phyloP scores from a whole-genome alignment of 1,140 invertebrate species.

The Nasonia longicornis region DNA sequence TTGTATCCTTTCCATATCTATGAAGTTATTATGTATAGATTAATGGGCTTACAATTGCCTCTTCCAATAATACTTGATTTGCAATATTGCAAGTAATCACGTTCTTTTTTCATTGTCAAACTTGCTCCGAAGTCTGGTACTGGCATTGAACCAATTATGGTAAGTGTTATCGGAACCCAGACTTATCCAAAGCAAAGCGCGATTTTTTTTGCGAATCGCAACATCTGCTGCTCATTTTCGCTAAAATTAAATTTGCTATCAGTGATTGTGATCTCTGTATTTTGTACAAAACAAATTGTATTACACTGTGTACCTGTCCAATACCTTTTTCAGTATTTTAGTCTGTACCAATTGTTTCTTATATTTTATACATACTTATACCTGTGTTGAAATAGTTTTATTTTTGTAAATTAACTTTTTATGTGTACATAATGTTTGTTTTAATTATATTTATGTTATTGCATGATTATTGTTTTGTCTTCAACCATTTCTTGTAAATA shows the following conservation, averaged over 20 bases:
- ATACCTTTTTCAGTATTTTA: slow-evolving; percentile 1
- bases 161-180: slow-evolving; percentile 75
- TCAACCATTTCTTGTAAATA: slow-evolving; percentile 18
- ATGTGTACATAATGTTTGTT: not conserved
- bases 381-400: not conserved
- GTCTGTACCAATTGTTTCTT: slow-evolving; percentile 26
- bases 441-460: slow-evolving; percentile 13
- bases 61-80: slow-evolving; percentile 14
- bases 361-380: slow-evolving; percentile 17
- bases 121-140: slow-evolving; percentile 85
- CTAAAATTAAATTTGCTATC: slow-evolving; percentile 40
- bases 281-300: slow-evolving; percentile 36
- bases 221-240: slow-evolving; percentile 25
- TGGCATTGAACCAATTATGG: slow-evolving; percentile 94
- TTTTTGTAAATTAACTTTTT: not conserved
- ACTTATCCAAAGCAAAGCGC: slow-evolving; percentile 41
- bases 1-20: slow-evolving; percentile 35
- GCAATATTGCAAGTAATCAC: slow-evolving; percentile 65
- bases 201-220: slow-evolving; percentile 19
- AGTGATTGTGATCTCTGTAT: slow-evolving; percentile 33
- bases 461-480: slow-evolving; percentile 13
- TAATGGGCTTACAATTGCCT: slow-evolving; percentile 27
- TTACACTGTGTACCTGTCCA: slow-evolving; percentile 40
- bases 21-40: not conserved
- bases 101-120: slow-evolving; percentile 68